Evolutionary conservation across 1,140 invertebrate species (phyloP), one percentile per base, ranked within the genome.

Genomic region (Scaptodrosophila lebanonensis): DNA sequence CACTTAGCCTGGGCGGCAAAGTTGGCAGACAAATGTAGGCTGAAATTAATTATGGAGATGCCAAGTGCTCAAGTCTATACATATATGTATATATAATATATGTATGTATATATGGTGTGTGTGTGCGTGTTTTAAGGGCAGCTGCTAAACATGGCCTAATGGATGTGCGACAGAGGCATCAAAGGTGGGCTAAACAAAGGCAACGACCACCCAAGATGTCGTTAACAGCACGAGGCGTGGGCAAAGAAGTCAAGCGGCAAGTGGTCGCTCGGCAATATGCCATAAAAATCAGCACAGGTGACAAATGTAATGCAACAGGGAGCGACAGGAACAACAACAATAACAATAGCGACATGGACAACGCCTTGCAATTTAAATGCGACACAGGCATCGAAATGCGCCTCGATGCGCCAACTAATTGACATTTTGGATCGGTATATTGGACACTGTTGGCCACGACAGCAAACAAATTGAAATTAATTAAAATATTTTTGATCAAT

Each of bases 401-500:
- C 57, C 56, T 60, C 62, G 38, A 60, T 65, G 57, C 25, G 63
- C 64, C 48, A 61, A 39, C 44, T 53, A 54, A 52, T 49, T 54
- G 58, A 47, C 13, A 43, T 27, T 16, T 20, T 5, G 39, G 8
- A 3, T 27, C 18, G 32, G 25, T 44, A 18, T 35, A 3, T 7
- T 7, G 6, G 8, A 4, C 3, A 6, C 5, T 29, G 3, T 44
- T 44, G 42, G 13, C 9, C 7, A 27, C 17, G 17, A 35, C 32
- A 35, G 36, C 45, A 38, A 25, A 25, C 27, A 69, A 53, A 79
- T 65, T 57, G 64, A 79, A 79, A 79, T 79, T 77, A 77, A 77
- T 79, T 79, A 79, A 77, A 68, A 65, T 56, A 76, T 59, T 66
- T 63, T 72, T 68, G 54, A 66, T 77, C 73, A 77, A 67, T 73